Evolutionary conservation across 2,113 vertebrate species (phyloP).

Genomic region (Grammomys dolichurus): DNA sequence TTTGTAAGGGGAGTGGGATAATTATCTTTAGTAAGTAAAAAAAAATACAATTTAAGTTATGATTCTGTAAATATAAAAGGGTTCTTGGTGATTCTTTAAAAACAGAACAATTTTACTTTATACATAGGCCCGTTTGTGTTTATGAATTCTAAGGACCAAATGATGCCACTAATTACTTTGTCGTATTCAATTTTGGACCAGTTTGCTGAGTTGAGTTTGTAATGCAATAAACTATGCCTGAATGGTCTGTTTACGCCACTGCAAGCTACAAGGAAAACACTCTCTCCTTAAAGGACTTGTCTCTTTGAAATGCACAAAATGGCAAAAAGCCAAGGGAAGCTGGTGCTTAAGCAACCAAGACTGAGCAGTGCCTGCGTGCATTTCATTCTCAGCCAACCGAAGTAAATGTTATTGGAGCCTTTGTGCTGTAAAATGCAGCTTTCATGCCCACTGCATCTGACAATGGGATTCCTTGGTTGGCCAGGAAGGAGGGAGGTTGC

Average conservation of each 20-base stretch:
- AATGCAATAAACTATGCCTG: conserved; percentile 88
- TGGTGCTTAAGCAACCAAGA: conserved; percentile 90
- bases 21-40: neutral
- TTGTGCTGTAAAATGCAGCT: conserved; percentile 94
- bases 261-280: conserved; percentile 88
- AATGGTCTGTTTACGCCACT: conserved; percentile 88
- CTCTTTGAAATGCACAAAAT: conserved; percentile 86
- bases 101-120: conserved; percentile 69
- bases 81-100: conserved; percentile 56
- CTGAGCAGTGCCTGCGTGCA: conserved; percentile 88
- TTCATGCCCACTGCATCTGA: conserved; percentile 92
- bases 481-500: conserved; percentile 78
- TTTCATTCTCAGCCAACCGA: conserved; percentile 88
- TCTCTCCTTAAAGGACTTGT: conserved; percentile 86
- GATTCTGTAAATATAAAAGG: conserved; percentile 54
- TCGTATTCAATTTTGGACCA: conserved; percentile 74
- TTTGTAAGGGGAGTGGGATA: no score
- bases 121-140: conserved; percentile 62
- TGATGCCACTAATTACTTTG: conserved; percentile 86
- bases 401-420: conserved; percentile 92
- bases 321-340: conserved; percentile 89
- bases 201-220: conserved; percentile 86
- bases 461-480: conserved; percentile 89
- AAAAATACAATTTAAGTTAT: neutral
- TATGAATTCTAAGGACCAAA: conserved; percentile 85